A percentile compares a stretch with the other conserved stretches of the same genome.
Evolutionary conservation across 1,140 invertebrate genomes (phyloP).

Genomic region (Daktulosphaira vitifoliae): DNA sequence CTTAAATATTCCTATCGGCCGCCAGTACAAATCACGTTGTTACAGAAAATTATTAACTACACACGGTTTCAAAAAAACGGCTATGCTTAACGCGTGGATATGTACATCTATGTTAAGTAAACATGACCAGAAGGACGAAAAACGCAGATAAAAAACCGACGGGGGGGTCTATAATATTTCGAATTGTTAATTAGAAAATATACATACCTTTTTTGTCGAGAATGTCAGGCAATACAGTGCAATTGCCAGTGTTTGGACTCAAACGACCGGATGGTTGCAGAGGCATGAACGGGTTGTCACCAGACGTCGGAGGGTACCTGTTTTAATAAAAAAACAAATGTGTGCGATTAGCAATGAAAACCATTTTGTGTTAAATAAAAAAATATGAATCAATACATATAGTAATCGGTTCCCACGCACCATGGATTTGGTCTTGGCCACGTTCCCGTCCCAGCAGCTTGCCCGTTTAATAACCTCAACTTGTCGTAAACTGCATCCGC

Average conservation of each 20-base stretch:
- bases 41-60: too few relatives aligned
- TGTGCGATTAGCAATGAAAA: too few relatives aligned
- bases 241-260: slow-evolving; percentile 30
- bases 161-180: too few relatives aligned
- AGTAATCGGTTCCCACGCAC: slow-evolving; percentile 42
- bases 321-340: neutral
- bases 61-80: too few relatives aligned
- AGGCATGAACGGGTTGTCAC: slow-evolving; percentile 33
- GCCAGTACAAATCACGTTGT: too few relatives aligned
- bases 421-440: slow-evolving; percentile 52
- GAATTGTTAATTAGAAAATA: too few relatives aligned
- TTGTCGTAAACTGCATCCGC: slow-evolving; percentile 75
- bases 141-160: too few relatives aligned
- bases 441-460: slow-evolving; percentile 54
- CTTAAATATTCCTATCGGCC: too few relatives aligned
- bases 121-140: too few relatives aligned
- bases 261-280: slow-evolving; percentile 32
- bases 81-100: too few relatives aligned
- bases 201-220: slow-evolving; percentile 36
- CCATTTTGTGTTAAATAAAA: neutral
- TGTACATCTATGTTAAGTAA: too few relatives aligned
- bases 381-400: neutral
- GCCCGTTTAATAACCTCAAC: slow-evolving; percentile 70
- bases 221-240: slow-evolving; percentile 34
- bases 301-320: slow-evolving; percentile 32